phyloP scores from a whole-genome alignment of 2,888 invertebrate species.

The Salpingus planirostris region DNA sequence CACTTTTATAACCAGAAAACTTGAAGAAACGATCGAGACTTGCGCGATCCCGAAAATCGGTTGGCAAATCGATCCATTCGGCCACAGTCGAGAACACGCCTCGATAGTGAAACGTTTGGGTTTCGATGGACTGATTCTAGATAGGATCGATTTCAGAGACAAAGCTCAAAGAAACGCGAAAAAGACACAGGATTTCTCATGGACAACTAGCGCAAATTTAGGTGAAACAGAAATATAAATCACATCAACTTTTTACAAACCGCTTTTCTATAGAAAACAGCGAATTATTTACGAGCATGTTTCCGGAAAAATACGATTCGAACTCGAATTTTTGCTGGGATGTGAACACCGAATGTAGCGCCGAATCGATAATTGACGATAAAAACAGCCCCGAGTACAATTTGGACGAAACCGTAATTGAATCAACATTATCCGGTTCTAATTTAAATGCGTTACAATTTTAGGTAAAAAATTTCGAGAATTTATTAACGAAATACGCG shows the following conservation, averaged over 20 bases:
- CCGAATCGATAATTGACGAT: conserved; percentile 83
- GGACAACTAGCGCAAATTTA: conserved; percentile 65
- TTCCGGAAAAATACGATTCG: conserved; percentile 52
- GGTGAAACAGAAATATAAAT: no score
- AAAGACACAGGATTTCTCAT: conserved; percentile 72
- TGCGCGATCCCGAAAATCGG: conserved; percentile 68
- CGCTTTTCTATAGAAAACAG: conserved; percentile 35
- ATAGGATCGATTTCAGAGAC: conserved; percentile 60
- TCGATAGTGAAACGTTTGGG: conserved; percentile 57
- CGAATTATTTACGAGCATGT: conserved; percentile 28
- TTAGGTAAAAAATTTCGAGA: conserved; percentile 32
- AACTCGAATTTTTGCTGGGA: conserved; percentile 94
- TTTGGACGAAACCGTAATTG: conserved; percentile 31
- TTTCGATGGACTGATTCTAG: conserved; percentile 64
- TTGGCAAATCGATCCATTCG: conserved; percentile 86
- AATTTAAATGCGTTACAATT: no score
- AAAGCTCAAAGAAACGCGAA: conserved; percentile 46
- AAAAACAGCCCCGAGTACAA: conserved; percentile 47
- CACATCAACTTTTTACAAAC: no score
- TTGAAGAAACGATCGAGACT: conserved; percentile 61
- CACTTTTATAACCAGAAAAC: no score
- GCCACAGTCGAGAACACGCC: conserved; percentile 65
- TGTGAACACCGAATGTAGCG: conserved; percentile 56
- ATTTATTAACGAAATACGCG: conserved; percentile 37
- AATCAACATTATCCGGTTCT: conserved; percentile 1